Percentiles rank a stretch among this genome's conserved stretches.
Conservation (phyloP, 2,113 vertebrate genomes). For the Salvelinus namaycush region DNA sequence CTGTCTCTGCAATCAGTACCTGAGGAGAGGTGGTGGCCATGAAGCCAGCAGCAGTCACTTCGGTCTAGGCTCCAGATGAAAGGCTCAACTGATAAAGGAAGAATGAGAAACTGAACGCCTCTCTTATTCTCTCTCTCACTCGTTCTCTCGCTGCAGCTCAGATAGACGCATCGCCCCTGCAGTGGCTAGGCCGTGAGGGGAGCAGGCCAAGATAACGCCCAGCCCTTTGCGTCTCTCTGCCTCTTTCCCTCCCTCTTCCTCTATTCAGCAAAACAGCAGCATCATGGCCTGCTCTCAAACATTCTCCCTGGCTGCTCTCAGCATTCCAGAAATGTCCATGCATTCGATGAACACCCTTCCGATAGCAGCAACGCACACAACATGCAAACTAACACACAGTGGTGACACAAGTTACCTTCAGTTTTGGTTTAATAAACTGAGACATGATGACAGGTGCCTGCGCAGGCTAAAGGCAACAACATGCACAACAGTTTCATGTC, state of each 20-base stretch:
- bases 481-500: background rate
- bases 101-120: slow-evolving; percentile 8
- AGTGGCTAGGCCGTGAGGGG: slow-evolving; percentile 52
- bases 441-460: slow-evolving; percentile 78
- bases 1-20: slow-evolving; percentile 8
- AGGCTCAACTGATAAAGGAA: background rate
- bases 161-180: slow-evolving; percentile 74
- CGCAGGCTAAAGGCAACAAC: slow-evolving; percentile 34
- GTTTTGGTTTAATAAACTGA: slow-evolving; percentile 87
- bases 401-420: slow-evolving; percentile 79
- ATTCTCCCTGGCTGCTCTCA: slow-evolving; percentile 10
- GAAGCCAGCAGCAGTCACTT: background rate
- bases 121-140: slow-evolving; percentile 5
- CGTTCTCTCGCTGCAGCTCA: slow-evolving; percentile 29
- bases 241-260: slow-evolving; percentile 34
- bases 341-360: slow-evolving; percentile 11
- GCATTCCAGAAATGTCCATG: slow-evolving; percentile 22
- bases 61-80: background rate
- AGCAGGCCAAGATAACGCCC: slow-evolving; percentile 63
- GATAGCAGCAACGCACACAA: slow-evolving; percentile 30
- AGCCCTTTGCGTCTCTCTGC: slow-evolving; percentile 53
- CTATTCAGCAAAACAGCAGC: slow-evolving; percentile 59
- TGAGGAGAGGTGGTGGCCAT: background rate
- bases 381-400: slow-evolving; percentile 41
- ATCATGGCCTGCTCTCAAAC: slow-evolving; percentile 10